Evolutionary conservation across 2,888 invertebrate genomes (phyloP).

Genomic region (Zelleria hepariella): DNA sequence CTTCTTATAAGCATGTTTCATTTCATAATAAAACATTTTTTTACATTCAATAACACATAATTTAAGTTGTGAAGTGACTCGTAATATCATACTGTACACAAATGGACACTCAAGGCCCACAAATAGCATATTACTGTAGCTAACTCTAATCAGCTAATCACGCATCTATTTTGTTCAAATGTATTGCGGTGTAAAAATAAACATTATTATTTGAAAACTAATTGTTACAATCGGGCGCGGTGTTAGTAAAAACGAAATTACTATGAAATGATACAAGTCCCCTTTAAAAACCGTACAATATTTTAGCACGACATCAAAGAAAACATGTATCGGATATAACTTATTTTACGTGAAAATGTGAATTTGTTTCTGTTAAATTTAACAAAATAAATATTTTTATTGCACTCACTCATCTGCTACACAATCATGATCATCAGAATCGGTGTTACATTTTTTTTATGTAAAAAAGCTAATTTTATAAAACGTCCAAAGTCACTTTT

Average conservation of each 20-base stretch:
- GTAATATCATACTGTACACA: slow-evolving; percentile 59
- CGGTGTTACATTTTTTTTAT: not conserved
- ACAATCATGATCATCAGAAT: not conserved
- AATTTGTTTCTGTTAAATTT: slow-evolving; percentile 1
- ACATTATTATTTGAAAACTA: slow-evolving; percentile 34
- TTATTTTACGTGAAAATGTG: slow-evolving; percentile 2
- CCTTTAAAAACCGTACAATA: not conserved
- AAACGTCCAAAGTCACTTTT: slow-evolving; percentile 2
- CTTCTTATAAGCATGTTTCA: slow-evolving; percentile 69
- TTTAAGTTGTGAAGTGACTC: slow-evolving; percentile 65
- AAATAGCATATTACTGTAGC: not conserved
- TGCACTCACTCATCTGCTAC: slow-evolving; percentile 42
- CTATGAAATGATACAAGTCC: not conserved
- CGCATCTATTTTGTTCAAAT: slow-evolving; percentile 6
- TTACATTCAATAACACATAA: slow-evolving; percentile 69
- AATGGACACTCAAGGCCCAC: not conserved
- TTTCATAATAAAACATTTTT: slow-evolving; percentile 66
- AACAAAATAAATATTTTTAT: slow-evolving; percentile 55
- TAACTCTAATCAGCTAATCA: slow-evolving; percentile 1
- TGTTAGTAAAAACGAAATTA: slow-evolving; percentile 40
- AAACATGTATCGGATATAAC: slow-evolving; percentile 14
- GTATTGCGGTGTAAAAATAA: not conserved
- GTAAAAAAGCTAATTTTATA: not conserved
- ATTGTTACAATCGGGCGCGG: slow-evolving; percentile 31
- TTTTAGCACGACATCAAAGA: not conserved